These are phyloP conservation scores for Calliopsis andreniformis DNA, from an alignment of 1,140 invertebrate genomes.

Conservation along the genomic window DNA sequence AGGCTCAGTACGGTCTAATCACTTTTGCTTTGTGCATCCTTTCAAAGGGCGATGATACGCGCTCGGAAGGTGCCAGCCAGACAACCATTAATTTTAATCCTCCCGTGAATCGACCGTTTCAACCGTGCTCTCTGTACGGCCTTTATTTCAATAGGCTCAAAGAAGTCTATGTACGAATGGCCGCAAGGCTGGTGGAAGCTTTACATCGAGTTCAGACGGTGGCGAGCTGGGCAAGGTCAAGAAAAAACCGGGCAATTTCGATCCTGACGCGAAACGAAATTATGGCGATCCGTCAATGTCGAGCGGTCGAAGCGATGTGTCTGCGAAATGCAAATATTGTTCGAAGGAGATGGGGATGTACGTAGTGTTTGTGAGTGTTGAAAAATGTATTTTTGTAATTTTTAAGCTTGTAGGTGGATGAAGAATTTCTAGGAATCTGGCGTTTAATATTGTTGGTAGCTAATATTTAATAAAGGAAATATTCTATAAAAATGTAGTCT, in stretches of 20 bases:
- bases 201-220: background rate
- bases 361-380: no score
- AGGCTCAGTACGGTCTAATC: background rate
- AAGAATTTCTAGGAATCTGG: no score
- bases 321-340: background rate
- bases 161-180: constrained; percentile 6
- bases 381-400: no score
- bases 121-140: background rate
- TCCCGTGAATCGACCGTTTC: constrained; percentile 10
- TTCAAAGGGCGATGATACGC: background rate
- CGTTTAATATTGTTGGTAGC: no score
- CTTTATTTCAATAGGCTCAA: background rate
- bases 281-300: constrained; percentile 22
- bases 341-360: no score
- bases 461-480: no score
- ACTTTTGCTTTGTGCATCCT: background rate
- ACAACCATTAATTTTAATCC: constrained; percentile 39
- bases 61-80: background rate
- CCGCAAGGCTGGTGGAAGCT: constrained; percentile 3
- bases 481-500: no score
- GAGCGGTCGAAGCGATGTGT: background rate
- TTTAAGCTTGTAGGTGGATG: no score
- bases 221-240: background rate
- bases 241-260: background rate
- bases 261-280: constrained; percentile 5